Base-by-base conservation (phyloP, 2,888 invertebrate genomes). In the Morpho helenor region DNA sequence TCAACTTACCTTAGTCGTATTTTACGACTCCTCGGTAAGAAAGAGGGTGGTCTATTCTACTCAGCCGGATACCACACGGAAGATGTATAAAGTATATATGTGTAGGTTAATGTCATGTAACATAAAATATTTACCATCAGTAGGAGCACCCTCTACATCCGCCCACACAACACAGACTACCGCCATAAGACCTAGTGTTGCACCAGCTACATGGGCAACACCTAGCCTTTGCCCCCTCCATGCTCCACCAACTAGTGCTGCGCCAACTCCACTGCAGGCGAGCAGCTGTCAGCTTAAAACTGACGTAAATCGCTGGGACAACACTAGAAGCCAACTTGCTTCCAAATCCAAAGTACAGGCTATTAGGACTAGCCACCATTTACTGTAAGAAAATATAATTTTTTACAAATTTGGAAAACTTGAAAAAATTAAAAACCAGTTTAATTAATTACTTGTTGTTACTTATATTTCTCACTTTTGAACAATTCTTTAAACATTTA, bases 231-330 rank as follows among this genome's bases (percentile, higher is more conserved):
- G 95, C 7, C 94, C 94, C 31, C 96, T 89, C 82, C 96, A 94
- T 0, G 96, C 91, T 69, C 95, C 95, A 0, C 96, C 96, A 42
- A 97, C 93, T 65, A 97, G 80, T 5, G 96, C 96, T 8, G 95
- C 95, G 0, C 96, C 96, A 57, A 97, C 96, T 6, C 96, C 96
- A 63, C 96, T 95, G 80, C 97, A 97, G 66, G 96, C 96, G 71
- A 97, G 86, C 75, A 97, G 91, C 94, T 97, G 92, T 86, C 94
- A 93, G 83, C 87, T 87, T 62, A 91, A 69, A 47, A 88, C 90
- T 1, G 91, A 91, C 0, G 91, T 91, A 68, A 84, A 91, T 8
- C 91, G 71, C 83, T 96, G 97, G 0, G 97, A 96, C 76, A 94
- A 93, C 10, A 96, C 95, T 62, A 97, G 92, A 62, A 97, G 86